These are phyloP conservation scores for Bombus huntii DNA, from an alignment of 1,140 invertebrate genomes.

Conservation along the genomic window DNA sequence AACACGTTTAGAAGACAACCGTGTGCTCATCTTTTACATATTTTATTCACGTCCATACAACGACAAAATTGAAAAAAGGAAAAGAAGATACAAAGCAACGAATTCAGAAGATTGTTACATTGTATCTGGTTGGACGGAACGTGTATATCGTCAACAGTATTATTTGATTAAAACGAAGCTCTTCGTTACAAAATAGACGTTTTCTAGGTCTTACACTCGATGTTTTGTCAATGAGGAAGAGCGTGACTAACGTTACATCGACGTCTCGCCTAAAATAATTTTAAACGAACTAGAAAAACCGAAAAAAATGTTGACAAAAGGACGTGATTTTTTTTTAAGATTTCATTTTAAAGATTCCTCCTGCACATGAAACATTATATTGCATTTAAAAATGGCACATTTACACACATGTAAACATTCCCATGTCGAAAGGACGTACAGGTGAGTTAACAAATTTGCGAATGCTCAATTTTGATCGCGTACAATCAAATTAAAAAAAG, in stretches of 20 bases:
- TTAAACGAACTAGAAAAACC: not conserved
- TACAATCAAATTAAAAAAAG: slow-evolving; percentile 30
- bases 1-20: not conserved
- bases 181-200: slow-evolving; percentile 10
- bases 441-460: slow-evolving; percentile 20
- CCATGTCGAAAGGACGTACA: not conserved
- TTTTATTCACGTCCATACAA: not conserved
- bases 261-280: slow-evolving; percentile 42
- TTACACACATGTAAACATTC: slow-evolving; percentile 6
- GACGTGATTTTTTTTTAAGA: not conserved
- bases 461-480: slow-evolving; percentile 63
- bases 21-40: slow-evolving; percentile 31
- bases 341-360: not conserved
- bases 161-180: slow-evolving; percentile 34
- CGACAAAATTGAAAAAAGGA: not conserved
- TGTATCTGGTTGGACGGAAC: not conserved
- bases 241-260: slow-evolving; percentile 37
- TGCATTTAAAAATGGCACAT: slow-evolving; percentile 16
- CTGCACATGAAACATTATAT: slow-evolving; percentile 4
- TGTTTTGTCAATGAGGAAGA: not conserved
- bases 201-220: slow-evolving; percentile 22
- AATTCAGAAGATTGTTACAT: not conserved
- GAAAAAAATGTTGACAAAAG: not conserved
- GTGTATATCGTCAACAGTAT: slow-evolving; percentile 39
- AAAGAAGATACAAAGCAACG: slow-evolving; percentile 20